Evolutionary conservation across 2,113 vertebrate species (phyloP).

Genomic region (Rhynchomys soricoides): DNA sequence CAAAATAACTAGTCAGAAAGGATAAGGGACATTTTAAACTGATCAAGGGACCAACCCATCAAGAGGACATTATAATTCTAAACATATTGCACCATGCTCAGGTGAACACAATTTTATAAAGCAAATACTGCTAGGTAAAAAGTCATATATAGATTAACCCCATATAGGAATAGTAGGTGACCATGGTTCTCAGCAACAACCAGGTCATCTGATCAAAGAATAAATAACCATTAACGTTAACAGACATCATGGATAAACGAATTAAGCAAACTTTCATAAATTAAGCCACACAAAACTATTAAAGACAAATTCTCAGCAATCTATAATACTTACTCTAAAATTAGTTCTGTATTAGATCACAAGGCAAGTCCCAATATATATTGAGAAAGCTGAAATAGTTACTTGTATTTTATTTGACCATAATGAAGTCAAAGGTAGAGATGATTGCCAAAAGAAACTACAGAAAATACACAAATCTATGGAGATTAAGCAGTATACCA

Average conservation of each 20-base stretch:
- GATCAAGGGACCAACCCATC: not conserved
- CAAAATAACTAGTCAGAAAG: not conserved
- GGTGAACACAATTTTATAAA: not conserved
- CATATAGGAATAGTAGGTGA: not conserved
- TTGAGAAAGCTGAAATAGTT: not conserved
- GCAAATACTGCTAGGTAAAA: not conserved
- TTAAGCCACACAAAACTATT: too few relatives aligned
- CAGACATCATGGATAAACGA: not conserved
- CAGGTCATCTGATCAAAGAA: not conserved
- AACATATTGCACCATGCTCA: too few relatives aligned
- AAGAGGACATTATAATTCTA: not conserved
- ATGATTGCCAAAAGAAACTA: not conserved
- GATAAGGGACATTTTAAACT: not conserved
- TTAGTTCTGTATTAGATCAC: not conserved
- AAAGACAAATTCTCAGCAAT: not conserved
- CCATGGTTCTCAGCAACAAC: not conserved
- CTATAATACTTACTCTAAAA: not conserved
- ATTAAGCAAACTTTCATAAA: not conserved
- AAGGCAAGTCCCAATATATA: not conserved
- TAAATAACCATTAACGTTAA: not conserved
- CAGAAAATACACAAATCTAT: not conserved
- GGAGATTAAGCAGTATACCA: not conserved
- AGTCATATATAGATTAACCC: not conserved
- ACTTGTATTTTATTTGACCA: not conserved
- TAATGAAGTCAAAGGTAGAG: not conserved